Conservation (phyloP, 2,797 vertebrate genomes). For the Austrolebias charrua region DNA sequence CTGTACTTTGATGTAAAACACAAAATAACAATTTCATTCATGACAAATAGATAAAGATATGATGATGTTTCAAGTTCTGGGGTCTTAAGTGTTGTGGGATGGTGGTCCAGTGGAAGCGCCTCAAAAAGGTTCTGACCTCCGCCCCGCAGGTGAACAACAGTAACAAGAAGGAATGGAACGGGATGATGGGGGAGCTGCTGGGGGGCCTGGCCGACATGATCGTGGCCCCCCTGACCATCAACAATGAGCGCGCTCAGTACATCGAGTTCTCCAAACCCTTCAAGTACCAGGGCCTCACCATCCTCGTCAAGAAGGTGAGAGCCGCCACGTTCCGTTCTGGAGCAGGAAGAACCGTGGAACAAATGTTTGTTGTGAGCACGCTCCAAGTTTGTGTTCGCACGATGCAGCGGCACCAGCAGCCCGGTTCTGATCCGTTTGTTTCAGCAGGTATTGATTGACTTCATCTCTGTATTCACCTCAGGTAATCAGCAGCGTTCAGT, state of each 20-base stretch:
- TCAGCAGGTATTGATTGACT: not conserved
- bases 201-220: constrained; percentile 96
- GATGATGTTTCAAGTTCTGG: no score
- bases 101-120: not conserved
- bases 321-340: no score
- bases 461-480: not conserved
- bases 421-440: not conserved
- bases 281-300: constrained; percentile 97
- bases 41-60: no score
- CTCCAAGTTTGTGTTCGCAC: not conserved
- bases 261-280: constrained; percentile 98
- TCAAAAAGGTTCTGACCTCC: not conserved
- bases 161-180: constrained; percentile 98
- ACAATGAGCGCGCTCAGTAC: constrained; percentile 96
- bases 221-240: constrained; percentile 95
- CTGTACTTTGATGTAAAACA: no score
- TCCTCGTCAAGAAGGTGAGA: constrained; percentile 95
- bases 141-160: constrained; percentile 92
- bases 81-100: no score
- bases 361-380: not conserved
- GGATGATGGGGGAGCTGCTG: constrained; percentile 97
- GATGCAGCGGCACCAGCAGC: not conserved
- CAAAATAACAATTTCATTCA: no score
- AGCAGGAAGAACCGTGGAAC: no score
- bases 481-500: not conserved